Base-by-base conservation (phyloP, 2,113 vertebrate genomes). In the Dolichallabes microphthalmus region DNA sequence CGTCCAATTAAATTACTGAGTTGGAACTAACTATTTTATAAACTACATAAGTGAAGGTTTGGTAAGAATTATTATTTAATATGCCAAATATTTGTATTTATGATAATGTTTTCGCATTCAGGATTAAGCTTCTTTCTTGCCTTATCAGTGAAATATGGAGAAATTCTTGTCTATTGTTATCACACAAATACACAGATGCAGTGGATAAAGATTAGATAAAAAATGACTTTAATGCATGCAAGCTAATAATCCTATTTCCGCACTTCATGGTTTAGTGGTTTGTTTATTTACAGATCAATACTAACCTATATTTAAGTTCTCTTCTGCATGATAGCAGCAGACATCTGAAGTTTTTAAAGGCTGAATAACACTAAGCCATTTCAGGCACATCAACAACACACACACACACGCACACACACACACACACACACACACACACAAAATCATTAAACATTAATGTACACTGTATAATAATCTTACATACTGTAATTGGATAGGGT, bases 301-400 rank as follows among this genome's bases (percentile, higher is more conserved):
- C 19, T 8, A 60, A 39, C 10, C 19, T 35, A 14, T 35, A 60
- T 60, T 79, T 79, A 60, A 79, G 14, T 32, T 12, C 20, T 12
- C 30, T 35, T 55, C 74, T 61, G 39, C 74, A 85, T 11, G 83
- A 68, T 85, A 74, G 74, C 83, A 77, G 74, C 64, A 73, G n/a
- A 53, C 30, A 52, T 17, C 61, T 68, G 19, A 32, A 1, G 2
- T 20, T 71, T 10, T 4, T 14, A 14, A 35, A 64, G n/a, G 35
- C 10, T 45, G 35, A 45, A 71, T 22, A 12, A 45, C 35, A 45
- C 68, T 32, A 68, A 68, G 64, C 64, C 13, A 32, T 32, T 68
- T 14, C 11, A 17, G 27, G 27, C 5, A 32, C 17, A 32, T 64
- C 25, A 64, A n/a, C 25, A 27, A n/a, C 61, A 32, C 14, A 32